Conservation (phyloP, 2,113 vertebrate genomes). For the Cyprinus carpio region DNA sequence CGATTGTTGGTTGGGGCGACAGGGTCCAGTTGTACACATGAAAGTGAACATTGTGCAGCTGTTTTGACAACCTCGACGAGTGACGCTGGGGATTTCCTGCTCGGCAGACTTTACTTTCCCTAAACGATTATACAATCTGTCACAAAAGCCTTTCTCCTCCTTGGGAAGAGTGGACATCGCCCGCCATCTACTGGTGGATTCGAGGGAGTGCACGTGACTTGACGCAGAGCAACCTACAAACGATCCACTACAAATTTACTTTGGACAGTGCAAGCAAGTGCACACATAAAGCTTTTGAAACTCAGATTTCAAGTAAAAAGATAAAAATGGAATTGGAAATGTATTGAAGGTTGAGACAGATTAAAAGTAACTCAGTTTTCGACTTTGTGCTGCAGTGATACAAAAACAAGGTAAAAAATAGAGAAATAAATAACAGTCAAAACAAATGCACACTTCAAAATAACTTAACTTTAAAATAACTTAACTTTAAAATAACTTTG, state of each 20-base stretch:
- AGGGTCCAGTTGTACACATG: constrained; percentile 64
- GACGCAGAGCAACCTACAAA: too few species aligned
- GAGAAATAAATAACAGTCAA: too few species aligned
- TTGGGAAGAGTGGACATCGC: neutral
- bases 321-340: too few species aligned
- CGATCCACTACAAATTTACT: neutral
- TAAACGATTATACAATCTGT: constrained; percentile 36
- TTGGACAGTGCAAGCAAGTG: neutral
- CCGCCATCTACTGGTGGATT: constrained; percentile 43
- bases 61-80: constrained; percentile 77
- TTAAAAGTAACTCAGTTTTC: too few species aligned
- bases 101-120: constrained; percentile 62
- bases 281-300: too few species aligned
- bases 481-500: too few species aligned
- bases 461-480: too few species aligned
- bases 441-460: too few species aligned
- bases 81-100: constrained; percentile 73
- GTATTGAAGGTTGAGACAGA: too few species aligned
- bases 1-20: constrained; percentile 69
- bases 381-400: too few species aligned
- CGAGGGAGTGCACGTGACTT: neutral
- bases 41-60: constrained; percentile 74
- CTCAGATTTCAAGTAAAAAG: too few species aligned
- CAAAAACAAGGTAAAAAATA: too few species aligned
- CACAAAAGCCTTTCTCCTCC: constrained; percentile 32